These are phyloP conservation scores for Struthio camelus DNA, from an alignment of 2,113 vertebrate species.

Conservation along the genomic window DNA sequence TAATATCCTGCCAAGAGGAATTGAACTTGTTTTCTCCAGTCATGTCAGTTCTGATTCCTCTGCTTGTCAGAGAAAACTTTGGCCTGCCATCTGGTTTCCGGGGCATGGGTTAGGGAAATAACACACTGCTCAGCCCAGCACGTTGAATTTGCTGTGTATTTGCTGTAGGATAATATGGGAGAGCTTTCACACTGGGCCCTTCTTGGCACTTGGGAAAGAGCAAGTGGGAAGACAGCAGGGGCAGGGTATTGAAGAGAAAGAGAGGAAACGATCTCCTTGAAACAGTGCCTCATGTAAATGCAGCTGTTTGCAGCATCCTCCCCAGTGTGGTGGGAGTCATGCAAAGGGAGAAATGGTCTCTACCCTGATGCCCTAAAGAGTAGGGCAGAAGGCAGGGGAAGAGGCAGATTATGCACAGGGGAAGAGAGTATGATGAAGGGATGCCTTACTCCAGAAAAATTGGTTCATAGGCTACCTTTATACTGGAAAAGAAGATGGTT, in stretches of 20 bases:
- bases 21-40: not conserved
- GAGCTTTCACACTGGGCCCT: not conserved
- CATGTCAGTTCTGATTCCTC: constrained; percentile 41
- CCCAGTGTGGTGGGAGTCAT: not conserved
- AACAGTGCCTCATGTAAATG: not conserved
- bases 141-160: rapidly evolving
- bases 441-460: not conserved
- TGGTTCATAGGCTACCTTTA: not conserved
- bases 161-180: not conserved
- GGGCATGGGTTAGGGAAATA: not conserved
- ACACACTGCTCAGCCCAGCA: not conserved
- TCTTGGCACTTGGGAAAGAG: not conserved
- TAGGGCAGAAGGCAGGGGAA: no score
- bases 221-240: not conserved
- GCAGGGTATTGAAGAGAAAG: not conserved
- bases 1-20: constrained; percentile 56
- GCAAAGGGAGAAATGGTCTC: not conserved
- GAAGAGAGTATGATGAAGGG: not conserved
- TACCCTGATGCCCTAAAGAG: not conserved
- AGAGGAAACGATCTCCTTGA: not conserved
- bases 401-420: not conserved
- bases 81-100: constrained; percentile 15
- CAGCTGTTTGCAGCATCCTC: not conserved
- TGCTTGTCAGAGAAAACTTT: not conserved
- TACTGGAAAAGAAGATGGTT: not conserved